Percentiles rank a stretch among this genome's conserved stretches.
phyloP scores from a whole-genome alignment of 2,888 invertebrate species.

The Poecilobothrus nobilitatus region DNA sequence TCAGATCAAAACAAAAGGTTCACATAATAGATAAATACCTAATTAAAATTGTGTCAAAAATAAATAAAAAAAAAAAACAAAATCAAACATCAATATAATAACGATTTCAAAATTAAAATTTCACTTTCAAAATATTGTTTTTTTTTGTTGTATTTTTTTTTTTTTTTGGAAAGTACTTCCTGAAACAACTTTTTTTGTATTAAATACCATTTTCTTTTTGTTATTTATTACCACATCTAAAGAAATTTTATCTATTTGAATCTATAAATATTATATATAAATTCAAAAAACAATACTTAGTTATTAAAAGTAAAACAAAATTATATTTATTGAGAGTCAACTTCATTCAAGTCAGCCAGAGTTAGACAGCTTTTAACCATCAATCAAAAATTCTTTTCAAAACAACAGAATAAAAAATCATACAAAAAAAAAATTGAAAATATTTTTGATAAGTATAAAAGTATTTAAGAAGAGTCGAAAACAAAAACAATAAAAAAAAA shows the following conservation, averaged over 20 bases:
- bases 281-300: no score
- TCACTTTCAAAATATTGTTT: not conserved
- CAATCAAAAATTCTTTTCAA: not conserved
- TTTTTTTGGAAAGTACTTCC: not conserved
- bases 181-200: not conserved
- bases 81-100: no score
- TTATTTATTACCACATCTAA: not conserved
- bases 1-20: no score
- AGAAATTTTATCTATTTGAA: not conserved
- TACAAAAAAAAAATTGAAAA: not conserved
- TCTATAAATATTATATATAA: no score
- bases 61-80: no score
- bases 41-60: no score
- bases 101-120: not conserved
- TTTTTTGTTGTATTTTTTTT: no score
- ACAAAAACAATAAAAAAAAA: not conserved
- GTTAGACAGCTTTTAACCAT: not conserved
- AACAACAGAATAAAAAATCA: not conserved
- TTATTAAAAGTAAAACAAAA: no score
- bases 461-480: no score
- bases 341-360: not conserved
- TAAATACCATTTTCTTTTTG: not conserved
- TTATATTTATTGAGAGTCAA: not conserved
- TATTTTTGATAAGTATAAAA: not conserved
- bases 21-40: no score